Conservation (phyloP, 2,113 vertebrate genomes). For the Odontesthes bonariensis region DNA sequence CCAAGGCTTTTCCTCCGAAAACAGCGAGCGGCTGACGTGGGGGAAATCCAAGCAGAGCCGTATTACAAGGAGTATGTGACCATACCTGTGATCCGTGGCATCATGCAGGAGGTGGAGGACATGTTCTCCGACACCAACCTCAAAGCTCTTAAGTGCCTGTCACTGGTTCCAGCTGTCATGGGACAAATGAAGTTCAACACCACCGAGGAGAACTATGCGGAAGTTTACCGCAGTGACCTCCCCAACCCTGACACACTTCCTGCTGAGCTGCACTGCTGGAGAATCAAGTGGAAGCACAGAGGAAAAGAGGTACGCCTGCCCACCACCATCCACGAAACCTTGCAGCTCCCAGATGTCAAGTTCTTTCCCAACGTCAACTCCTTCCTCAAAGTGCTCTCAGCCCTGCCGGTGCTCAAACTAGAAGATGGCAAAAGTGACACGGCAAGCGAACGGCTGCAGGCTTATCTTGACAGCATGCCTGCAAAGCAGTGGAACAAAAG, state of each 20-base stretch:
- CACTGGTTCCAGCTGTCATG: constrained; percentile 92
- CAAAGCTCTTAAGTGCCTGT: constrained; percentile 92
- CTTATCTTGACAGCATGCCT: constrained; percentile 85
- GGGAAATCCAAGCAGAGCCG: constrained; percentile 86
- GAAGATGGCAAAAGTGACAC: constrained; percentile 81
- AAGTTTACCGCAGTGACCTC: constrained; percentile 89
- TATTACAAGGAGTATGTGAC: constrained; percentile 92
- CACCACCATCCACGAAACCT: constrained; percentile 90
- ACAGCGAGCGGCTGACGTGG: constrained; percentile 80
- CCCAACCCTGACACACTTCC: constrained; percentile 91
- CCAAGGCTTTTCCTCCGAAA: constrained; percentile 86
- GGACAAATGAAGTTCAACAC: constrained; percentile 95
- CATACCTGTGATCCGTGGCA: constrained; percentile 86
- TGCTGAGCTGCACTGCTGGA: constrained; percentile 94
- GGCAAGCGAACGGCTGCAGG: constrained; percentile 84
- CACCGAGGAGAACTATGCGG: constrained; percentile 88
- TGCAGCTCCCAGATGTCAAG: constrained; percentile 91
- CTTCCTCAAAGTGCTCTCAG: constrained; percentile 89
- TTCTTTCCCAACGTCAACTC: constrained; percentile 93
- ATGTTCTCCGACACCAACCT: constrained; percentile 92
- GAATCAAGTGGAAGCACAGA: constrained; percentile 97
- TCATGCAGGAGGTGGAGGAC: constrained; percentile 93
- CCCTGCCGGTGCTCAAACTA: constrained; percentile 88
- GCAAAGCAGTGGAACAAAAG: constrained; percentile 86
- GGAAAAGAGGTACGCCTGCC: constrained; percentile 94